phyloP scores from a whole-genome alignment of 2,888 invertebrate genomes.

The Belgica antarctica region DNA sequence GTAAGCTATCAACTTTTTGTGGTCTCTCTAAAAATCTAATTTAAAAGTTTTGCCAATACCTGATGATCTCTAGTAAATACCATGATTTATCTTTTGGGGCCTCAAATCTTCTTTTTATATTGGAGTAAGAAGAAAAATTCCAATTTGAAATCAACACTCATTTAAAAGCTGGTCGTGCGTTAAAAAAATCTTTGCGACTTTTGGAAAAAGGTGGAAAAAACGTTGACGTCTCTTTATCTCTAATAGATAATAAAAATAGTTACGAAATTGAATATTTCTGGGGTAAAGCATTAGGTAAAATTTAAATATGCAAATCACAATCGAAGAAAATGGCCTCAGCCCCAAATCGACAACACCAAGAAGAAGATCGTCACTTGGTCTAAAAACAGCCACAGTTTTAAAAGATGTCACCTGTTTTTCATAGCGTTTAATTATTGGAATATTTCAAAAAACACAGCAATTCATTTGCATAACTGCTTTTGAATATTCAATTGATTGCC shows the following conservation, averaged over 20 bases:
- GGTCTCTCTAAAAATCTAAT: conserved; percentile 4
- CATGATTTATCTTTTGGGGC: conserved; percentile 39
- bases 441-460: conserved; percentile 30
- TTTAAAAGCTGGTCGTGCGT: conserved; percentile 11
- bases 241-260: conserved; percentile 38
- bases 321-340: conserved; percentile 33
- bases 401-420: conserved; percentile 44
- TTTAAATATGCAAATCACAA: conserved; percentile 39
- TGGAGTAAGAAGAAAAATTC: no score
- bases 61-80: conserved; percentile 35
- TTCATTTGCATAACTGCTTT: conserved; percentile 33
- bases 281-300: conserved; percentile 28
- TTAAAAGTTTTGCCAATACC: conserved; percentile 9
- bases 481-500: conserved; percentile 42
- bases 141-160: conserved; percentile 9
- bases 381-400: conserved; percentile 19
- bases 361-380: conserved; percentile 18
- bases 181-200: conserved; percentile 5
- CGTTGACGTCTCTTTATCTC: conserved; percentile 38
- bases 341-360: conserved; percentile 4
- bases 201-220: neutral
- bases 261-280: conserved; percentile 42
- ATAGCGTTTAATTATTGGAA: conserved; percentile 41
- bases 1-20: neutral
- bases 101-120: conserved; percentile 17